Evolutionary conservation across 2,113 vertebrate genomes (phyloP).

Genomic region (Natator depressus): DNA sequence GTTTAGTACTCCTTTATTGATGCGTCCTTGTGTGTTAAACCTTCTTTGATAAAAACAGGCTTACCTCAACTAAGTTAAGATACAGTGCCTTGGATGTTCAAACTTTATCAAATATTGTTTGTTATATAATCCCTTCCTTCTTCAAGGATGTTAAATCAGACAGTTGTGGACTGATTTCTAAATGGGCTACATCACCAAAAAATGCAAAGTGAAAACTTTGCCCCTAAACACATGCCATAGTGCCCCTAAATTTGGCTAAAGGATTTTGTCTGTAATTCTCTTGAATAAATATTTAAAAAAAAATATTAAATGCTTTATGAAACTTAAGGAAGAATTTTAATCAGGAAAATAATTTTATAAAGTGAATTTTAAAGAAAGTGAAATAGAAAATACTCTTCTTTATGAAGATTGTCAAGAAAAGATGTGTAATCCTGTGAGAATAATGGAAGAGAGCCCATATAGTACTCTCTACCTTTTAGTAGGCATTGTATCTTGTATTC

Average conservation of each 20-base stretch:
- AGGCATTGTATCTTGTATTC: no score
- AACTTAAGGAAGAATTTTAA: neutral
- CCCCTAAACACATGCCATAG: neutral
- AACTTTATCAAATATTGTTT: neutral
- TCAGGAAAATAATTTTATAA: neutral
- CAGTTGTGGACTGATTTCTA: neutral
- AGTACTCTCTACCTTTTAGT: neutral
- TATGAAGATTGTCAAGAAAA: neutral
- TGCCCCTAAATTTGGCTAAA: neutral
- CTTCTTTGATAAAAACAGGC: neutral
- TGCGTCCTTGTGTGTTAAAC: neutral
- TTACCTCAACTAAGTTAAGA: neutral
- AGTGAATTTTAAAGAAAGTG: neutral
- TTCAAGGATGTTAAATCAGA: neutral
- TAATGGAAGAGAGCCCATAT: neutral
- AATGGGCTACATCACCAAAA: neutral
- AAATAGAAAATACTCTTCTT: neutral
- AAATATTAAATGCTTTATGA: neutral
- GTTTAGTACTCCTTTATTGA: neutral
- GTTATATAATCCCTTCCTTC: neutral
- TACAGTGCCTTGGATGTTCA: neutral
- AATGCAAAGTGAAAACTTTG: neutral
- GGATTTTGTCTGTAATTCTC: neutral
- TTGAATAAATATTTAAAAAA: neutral
- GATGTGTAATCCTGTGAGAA: neutral